Percentiles rank a stretch among this genome's conserved stretches.
phyloP scores from a whole-genome alignment of 2,113 vertebrate genomes.

The Bubo blakistoni region DNA sequence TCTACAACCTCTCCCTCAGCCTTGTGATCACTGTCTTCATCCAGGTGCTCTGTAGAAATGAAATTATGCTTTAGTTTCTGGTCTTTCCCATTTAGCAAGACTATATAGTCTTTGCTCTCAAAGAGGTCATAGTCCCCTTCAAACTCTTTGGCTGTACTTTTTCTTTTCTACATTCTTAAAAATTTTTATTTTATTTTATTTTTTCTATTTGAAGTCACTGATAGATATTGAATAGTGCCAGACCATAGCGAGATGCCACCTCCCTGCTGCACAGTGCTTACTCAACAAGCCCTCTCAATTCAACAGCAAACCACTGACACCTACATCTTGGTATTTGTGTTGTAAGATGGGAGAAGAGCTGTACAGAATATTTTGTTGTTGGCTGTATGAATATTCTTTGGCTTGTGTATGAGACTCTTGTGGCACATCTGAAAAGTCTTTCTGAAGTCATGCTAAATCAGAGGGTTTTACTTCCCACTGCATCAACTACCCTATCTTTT shows the following conservation, averaged over 20 bases:
- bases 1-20: neutral
- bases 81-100: neutral
- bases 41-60: neutral
- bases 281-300: neutral
- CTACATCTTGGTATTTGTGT: neutral
- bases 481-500: fast-evolving
- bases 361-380: neutral
- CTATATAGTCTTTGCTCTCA: fast-evolving
- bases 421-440: neutral
- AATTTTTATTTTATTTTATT: neutral
- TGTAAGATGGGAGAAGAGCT: neutral
- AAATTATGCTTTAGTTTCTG: neutral
- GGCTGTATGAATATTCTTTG: neutral
- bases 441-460: neutral
- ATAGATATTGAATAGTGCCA: neutral
- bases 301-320: neutral
- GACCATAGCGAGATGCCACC: neutral
- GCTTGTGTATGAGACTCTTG: neutral
- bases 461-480: neutral
- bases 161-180: fast-evolving
- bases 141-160: neutral
- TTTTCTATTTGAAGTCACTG: neutral
- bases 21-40: neutral
- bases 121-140: fast-evolving
- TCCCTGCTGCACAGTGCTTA: neutral